A percentile compares a stretch with the other conserved stretches of the same genome.
Evolutionary conservation across 2,888 invertebrate genomes (phyloP).

Genomic region (Cactoblastis cactorum): DNA sequence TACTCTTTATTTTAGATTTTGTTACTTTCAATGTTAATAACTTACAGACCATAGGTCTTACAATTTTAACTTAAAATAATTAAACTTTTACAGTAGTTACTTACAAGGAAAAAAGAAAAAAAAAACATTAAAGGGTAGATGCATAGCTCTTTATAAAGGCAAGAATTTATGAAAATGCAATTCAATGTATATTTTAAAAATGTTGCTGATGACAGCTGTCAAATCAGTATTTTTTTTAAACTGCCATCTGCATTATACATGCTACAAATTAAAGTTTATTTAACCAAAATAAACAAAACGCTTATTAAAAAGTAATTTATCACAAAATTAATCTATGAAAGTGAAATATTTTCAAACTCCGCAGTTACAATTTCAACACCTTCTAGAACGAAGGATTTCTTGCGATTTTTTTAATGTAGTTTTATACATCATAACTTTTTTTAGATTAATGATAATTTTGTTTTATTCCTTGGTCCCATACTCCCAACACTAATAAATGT

Average conservation of each 20-base stretch:
- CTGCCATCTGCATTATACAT: not conserved
- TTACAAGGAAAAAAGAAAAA: slow-evolving; percentile 30
- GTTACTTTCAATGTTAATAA: slow-evolving; percentile 39
- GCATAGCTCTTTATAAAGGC: slow-evolving; percentile 30
- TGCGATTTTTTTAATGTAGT: not conserved
- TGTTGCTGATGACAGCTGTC: not conserved
- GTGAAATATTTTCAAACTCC: slow-evolving; percentile 30
- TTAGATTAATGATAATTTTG: not conserved
- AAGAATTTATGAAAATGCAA: slow-evolving; percentile 47
- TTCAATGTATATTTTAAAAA: slow-evolving; percentile 25
- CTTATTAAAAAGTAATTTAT: slow-evolving; percentile 18
- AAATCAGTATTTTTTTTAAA: not conserved
- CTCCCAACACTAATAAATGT: not conserved
- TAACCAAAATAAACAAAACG: not conserved
- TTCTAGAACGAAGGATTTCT: slow-evolving; percentile 66
- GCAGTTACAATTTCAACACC: slow-evolving; percentile 36
- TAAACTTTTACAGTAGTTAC: slow-evolving; percentile 34
- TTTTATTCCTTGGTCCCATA: not conserved
- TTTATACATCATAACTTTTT: slow-evolving; percentile 15
- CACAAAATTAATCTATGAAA: slow-evolving; percentile 22
- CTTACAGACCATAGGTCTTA: slow-evolving; percentile 76
- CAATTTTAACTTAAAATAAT: slow-evolving; percentile 37
- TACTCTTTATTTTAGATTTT: slow-evolving; percentile 30
- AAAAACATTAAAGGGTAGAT: slow-evolving; percentile 19
- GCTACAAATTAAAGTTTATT: not conserved